Evolutionary conservation across 2,113 vertebrate genomes (phyloP).

Genomic region (Brevimyrus niger): DNA sequence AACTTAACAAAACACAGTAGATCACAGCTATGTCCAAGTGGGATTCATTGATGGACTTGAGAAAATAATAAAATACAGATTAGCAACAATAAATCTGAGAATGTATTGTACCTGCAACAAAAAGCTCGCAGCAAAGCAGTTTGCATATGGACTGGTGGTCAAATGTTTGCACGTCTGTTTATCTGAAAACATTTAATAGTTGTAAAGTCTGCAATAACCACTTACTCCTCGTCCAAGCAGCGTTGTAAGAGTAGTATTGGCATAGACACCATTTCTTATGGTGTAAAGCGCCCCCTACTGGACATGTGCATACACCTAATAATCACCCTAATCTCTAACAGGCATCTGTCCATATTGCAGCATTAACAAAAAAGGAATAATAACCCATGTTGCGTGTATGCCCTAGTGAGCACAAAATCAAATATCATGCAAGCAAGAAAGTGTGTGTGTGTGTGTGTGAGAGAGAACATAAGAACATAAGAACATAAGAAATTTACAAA

Average conservation of each 20-base stretch:
- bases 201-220: neutral
- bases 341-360: neutral
- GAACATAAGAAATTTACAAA: no score
- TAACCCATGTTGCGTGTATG: neutral
- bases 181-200: neutral
- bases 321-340: neutral
- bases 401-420: neutral
- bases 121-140: neutral
- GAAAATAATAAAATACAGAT: neutral
- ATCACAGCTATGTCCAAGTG: conserved; percentile 27
- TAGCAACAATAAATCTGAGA: neutral
- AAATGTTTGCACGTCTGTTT: neutral
- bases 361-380: neutral
- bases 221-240: neutral
- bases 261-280: neutral
- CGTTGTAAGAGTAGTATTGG: neutral
- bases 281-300: conserved; percentile 28
- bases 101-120: neutral
- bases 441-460: neutral
- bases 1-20: conserved; percentile 13
- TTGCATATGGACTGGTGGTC: neutral
- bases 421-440: neutral
- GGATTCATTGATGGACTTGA: neutral
- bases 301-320: neutral
- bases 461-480: no score